These are phyloP conservation scores for Arctopsyche grandis DNA, from an alignment of 1,140 invertebrate species.

Conservation along the genomic window DNA sequence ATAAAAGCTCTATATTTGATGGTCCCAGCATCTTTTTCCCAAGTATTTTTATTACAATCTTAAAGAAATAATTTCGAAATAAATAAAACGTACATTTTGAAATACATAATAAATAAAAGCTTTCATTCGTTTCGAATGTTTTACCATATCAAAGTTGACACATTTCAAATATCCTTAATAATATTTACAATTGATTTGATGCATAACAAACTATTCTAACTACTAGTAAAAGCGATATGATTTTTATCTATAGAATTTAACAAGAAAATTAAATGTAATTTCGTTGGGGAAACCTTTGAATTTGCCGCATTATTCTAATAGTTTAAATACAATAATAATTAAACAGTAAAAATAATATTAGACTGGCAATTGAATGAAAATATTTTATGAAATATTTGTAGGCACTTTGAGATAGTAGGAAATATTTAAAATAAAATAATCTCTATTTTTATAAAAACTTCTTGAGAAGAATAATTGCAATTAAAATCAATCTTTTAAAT, in stretches of 20 bases:
- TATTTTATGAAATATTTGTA: conserved; percentile 29
- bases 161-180: conserved; percentile 1
- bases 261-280: conserved; percentile 32
- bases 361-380: not conserved
- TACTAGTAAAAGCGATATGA: conserved; percentile 41
- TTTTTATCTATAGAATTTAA: conserved; percentile 28
- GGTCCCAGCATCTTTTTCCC: conserved; percentile 39
- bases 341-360: not conserved
- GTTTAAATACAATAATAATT: conserved; percentile 8
- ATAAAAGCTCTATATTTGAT: conserved; percentile 34
- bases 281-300: conserved; percentile 54
- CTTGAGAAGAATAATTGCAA: no score
- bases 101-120: not conserved
- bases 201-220: conserved; percentile 3
- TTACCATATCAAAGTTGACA: not conserved
- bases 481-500: no score
- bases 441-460: no score
- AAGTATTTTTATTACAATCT: not conserved
- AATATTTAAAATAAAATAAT: not conserved
- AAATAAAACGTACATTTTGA: not conserved
- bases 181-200: conserved; percentile 21
- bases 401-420: conserved; percentile 46
- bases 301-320: conserved; percentile 28
- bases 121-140: not conserved
- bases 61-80: not conserved